Base-by-base conservation (phyloP, 2,113 vertebrate species). In the Ranitomeya variabilis region DNA sequence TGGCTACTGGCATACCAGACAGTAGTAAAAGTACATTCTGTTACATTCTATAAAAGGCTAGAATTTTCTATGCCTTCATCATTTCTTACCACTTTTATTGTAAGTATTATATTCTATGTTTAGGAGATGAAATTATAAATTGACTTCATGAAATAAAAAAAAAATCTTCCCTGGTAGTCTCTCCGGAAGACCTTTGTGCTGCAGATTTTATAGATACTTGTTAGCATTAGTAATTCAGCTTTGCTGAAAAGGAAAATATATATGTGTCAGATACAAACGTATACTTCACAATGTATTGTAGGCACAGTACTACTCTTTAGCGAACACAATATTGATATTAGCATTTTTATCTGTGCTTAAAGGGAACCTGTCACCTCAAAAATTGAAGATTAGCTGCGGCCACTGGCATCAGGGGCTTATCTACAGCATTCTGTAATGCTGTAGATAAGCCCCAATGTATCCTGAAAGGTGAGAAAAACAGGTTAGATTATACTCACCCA, bases 21-120 rank as follows among this genome's bases (percentile, higher is more conserved):
- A n/a, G 54, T 76, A 45, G 26, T 7, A 11, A 55, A 73, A 76
- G 62, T 7, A 82, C 26, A n/a, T 52, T 13, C 11, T 52, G 18
- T 59, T 51, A 16, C 18, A 52, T 82, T 81, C 18, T 87, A 55
- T 88, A 52, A 64, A 86, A 85, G 73, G 3, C 21, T 73, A 19
- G 37, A 21, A 51, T 19, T n/a, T 51, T 9, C 21, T 76, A 51
- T 16, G 37, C 1, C 37, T 2, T 45, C 18, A 2, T 76, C 73
- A 76, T 45, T 45, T 76, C 37, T 51, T 37, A 37, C 26, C 73
- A 52, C 37, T 19, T 76, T 51, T 76, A 51, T 76, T 76, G 73
- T 76, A 52, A 8, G 51, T 31, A 45, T 1, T 74, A 6, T 73
- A 73, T 52, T 76, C 37, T 76, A 11, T 52, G 73, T 76, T 76